These are phyloP conservation scores for Megalopta genalis DNA, from an alignment of 1,140 invertebrate species.

Conservation along the genomic window DNA sequence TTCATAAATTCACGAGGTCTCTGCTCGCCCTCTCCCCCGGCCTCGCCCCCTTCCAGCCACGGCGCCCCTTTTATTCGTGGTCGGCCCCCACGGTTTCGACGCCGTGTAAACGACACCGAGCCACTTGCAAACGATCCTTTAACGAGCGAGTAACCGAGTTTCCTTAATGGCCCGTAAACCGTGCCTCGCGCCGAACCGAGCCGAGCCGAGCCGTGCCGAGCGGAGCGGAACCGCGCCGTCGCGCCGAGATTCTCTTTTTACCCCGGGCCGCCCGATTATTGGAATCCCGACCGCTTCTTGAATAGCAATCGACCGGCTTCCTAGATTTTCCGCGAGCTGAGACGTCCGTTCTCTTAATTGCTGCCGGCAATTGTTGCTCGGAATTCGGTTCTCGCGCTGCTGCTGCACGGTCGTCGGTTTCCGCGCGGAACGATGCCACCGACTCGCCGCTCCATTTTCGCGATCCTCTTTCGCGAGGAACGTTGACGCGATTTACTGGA, in stretches of 20 bases:
- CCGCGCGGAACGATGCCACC: no score
- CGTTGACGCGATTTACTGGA: no score
- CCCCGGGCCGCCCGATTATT: neutral
- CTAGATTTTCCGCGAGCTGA: no score
- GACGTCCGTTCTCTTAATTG: neutral
- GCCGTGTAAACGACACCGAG: slow-evolving; percentile 23
- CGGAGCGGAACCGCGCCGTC: no score
- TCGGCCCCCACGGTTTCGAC: slow-evolving; percentile 12
- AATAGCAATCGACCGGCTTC: slow-evolving; percentile 13
- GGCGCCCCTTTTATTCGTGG: neutral
- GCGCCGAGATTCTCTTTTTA: neutral
- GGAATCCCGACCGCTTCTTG: neutral
- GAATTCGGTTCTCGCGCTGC: no score
- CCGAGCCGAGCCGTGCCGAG: no score
- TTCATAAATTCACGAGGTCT: slow-evolving; percentile 11
- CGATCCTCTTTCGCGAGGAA: no score
- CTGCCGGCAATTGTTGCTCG: neutral
- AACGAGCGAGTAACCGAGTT: slow-evolving; percentile 27
- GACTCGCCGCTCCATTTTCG: no score
- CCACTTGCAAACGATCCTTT: slow-evolving; percentile 32
- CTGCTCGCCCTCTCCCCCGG: neutral
- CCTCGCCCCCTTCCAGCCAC: neutral
- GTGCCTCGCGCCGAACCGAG: neutral
- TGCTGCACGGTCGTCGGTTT: no score
- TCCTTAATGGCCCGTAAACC: slow-evolving; percentile 32